Conservation (phyloP, 1,140 invertebrate species). For the Lineus longissimus region DNA sequence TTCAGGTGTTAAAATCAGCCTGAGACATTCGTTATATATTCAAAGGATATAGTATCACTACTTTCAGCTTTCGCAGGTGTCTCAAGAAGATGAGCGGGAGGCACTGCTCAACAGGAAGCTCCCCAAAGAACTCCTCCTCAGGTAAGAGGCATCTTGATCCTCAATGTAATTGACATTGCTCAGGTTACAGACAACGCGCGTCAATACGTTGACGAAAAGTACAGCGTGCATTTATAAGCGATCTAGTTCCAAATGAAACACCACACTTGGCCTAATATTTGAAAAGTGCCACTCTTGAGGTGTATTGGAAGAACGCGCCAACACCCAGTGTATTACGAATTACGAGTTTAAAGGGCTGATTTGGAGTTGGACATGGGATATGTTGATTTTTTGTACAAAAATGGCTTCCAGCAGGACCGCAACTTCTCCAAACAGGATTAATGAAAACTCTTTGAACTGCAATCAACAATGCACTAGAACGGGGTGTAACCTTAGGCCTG, state of each 20-base stretch:
- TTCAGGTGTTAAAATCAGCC: too few relatives aligned
- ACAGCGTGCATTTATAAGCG: not conserved
- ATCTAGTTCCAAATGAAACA: not conserved
- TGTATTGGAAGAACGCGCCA: too few relatives aligned
- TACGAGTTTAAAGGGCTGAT: too few relatives aligned
- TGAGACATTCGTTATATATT: not conserved
- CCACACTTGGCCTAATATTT: not conserved
- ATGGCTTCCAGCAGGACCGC: too few relatives aligned
- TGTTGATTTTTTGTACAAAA: too few relatives aligned
- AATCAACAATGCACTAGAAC: too few relatives aligned
- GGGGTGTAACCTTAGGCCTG: too few relatives aligned
- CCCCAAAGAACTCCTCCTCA: conserved; percentile 88
- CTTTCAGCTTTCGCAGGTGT: conserved; percentile 32
- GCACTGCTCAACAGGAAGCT: conserved; percentile 84
- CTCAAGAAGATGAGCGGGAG: conserved; percentile 36
- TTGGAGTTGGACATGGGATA: too few relatives aligned
- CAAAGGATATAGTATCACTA: conserved; percentile 5
- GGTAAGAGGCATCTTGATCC: conserved; percentile 54
- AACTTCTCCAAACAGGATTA: too few relatives aligned
- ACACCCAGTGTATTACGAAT: too few relatives aligned
- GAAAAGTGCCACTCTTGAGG: not conserved
- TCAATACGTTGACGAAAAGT: not conserved
- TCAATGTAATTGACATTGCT: not conserved
- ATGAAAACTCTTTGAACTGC: too few relatives aligned
- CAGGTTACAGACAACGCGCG: not conserved